phyloP scores from a whole-genome alignment of 1,140 invertebrate species.

The Drosophila ficusphila region DNA sequence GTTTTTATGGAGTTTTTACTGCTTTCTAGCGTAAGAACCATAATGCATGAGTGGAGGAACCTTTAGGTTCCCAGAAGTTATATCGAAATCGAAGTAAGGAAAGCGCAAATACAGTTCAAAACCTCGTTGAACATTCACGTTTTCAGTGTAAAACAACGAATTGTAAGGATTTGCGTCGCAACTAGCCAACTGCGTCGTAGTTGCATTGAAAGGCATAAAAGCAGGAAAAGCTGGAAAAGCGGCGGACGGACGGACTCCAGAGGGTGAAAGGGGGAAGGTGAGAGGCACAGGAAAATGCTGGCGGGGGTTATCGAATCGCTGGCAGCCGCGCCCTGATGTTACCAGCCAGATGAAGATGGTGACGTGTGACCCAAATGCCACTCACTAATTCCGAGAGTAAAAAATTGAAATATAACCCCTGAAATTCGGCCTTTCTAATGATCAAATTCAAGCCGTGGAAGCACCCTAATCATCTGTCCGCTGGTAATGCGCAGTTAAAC shows the following conservation, averaged over 20 bases:
- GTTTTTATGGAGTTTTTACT: not conserved
- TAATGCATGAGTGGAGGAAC: too few relatives aligned
- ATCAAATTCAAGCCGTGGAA: conserved; percentile 4
- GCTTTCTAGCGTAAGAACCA: too few relatives aligned
- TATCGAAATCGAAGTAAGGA: too few relatives aligned
- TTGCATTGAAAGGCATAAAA: conserved; percentile 40
- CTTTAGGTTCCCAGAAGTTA: too few relatives aligned
- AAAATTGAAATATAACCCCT: conserved; percentile 15
- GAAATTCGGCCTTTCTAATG: not conserved
- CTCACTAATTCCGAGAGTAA: conserved; percentile 21
- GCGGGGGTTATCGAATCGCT: conserved; percentile 5
- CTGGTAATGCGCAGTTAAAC: not conserved
- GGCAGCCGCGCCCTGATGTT: conserved; percentile 25
- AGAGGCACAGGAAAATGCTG: not conserved
- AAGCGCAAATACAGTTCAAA: too few relatives aligned
- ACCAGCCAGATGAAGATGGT: conserved; percentile 20
- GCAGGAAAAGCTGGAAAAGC: conserved; percentile 1
- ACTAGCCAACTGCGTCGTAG: conserved; percentile 48
- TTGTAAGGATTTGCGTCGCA: conserved; percentile 56
- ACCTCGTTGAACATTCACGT: not conserved
- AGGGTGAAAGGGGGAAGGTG: conserved; percentile 4
- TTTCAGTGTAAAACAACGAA: conserved; percentile 9
- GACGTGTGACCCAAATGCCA: conserved; percentile 43
- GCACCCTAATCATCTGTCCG: not conserved
- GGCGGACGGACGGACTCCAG: conserved; percentile 3